Base-by-base conservation (phyloP, 1,140 invertebrate species). In the Zaprionus nigranus region DNA sequence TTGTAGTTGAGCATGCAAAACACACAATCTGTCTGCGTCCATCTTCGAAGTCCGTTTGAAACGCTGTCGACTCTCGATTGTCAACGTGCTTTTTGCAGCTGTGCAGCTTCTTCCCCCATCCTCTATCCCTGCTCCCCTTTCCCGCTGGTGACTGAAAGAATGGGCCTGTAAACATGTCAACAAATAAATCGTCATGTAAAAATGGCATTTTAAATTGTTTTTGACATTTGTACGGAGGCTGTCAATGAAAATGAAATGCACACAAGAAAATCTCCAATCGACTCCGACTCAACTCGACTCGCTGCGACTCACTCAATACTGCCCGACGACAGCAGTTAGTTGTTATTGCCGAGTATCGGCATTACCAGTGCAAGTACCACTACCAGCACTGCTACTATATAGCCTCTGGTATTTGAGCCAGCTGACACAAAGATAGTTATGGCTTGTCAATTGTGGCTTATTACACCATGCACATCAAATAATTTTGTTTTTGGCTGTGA, bases 151-250 rank as follows among this genome's bases (percentile, higher is more conserved):
- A 30, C 62, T 40, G 62, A 22, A 58, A 64, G 64, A 60, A 67
- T 63, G 75, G 53, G 64, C 60, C 64, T 68, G 75, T 78, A 78
- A 82, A 88, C 75, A 81, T 90, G 85, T 90, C 85, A 90, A 90
- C 85, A 90, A 90, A 90, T 90, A 90, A 90, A 90, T 90, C 85
- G 86, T 90, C 85, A 90, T 90, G 85, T 90, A 90, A 90, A 90
- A 85, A 90, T 90, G 82, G 85, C 82, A 90, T 90, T 90, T 90
- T 90, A 90, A 90, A 90, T 90, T 77, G 85, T 85, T 90, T 85
- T 68, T 90, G 85, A 90, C 85, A 76, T 88, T 90, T 82, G 81
- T 75, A 79, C 79, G 69, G 81, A 73, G 84, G 78, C 84, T 88
- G 84, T 88, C 84, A 88, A 88, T 88, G 84, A 88, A 75, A 88